These are phyloP conservation scores for Hymenochirus boettgeri DNA, from an alignment of 2,113 vertebrate species.

Conservation along the genomic window DNA sequence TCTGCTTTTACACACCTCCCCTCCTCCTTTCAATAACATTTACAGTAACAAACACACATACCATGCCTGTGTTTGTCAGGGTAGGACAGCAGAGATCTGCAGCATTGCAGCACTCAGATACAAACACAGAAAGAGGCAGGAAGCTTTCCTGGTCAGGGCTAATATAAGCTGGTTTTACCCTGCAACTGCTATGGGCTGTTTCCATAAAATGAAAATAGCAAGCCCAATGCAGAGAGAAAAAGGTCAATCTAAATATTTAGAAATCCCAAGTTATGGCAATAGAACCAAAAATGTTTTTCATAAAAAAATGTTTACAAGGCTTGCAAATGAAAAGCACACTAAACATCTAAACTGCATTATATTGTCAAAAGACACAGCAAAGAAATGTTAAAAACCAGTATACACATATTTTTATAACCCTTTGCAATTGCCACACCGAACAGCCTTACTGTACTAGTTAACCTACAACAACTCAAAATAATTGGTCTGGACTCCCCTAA, in stretches of 20 bases:
- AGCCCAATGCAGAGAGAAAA: neutral
- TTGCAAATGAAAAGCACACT: too few relatives aligned
- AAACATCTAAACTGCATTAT: too few relatives aligned
- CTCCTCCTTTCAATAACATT: constrained; percentile 38
- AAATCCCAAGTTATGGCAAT: neutral
- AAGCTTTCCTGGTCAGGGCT: constrained; percentile 13
- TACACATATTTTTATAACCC: too few relatives aligned
- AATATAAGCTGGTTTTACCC: neutral
- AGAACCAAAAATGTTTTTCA: too few relatives aligned
- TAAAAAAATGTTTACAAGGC: too few relatives aligned
- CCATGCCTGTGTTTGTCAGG: constrained; percentile 34
- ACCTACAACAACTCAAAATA: too few relatives aligned
- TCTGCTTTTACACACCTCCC: constrained; percentile 35
- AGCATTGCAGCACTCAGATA: constrained; percentile 39
- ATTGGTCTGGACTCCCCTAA: too few relatives aligned
- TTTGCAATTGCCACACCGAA: too few relatives aligned
- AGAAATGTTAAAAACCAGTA: too few relatives aligned
- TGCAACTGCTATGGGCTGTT: constrained; percentile 1
- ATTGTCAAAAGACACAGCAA: too few relatives aligned
- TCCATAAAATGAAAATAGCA: neutral
- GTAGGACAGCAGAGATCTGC: constrained; percentile 32
- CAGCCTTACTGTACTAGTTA: too few relatives aligned
- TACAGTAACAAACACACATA: constrained; percentile 41
- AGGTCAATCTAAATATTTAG: too few relatives aligned
- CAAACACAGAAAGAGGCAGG: constrained; percentile 36